These are phyloP conservation scores for Acanthurus lineatus DNA, from an alignment of 2,797 vertebrate genomes.

Conservation along the genomic window DNA sequence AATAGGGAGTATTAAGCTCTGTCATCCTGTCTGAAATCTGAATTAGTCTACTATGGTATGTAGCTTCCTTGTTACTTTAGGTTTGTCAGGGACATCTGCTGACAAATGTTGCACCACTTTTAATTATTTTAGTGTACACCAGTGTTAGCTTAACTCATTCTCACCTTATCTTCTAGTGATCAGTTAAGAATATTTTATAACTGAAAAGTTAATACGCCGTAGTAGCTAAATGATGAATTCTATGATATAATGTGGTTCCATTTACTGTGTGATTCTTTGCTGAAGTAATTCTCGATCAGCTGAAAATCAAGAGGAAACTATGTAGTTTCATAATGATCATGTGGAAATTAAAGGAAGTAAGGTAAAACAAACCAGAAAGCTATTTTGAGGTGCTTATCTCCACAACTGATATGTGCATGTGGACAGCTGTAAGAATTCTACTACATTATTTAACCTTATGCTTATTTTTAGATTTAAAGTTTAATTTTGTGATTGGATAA, in stretches of 20 bases:
- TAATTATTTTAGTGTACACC: neutral
- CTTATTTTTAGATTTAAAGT: constrained; percentile 4
- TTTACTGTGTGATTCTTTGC: constrained; percentile 6
- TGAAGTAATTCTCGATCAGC: neutral
- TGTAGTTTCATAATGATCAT: neutral
- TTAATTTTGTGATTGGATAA: neutral
- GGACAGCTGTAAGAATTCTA: neutral
- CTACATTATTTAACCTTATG: neutral
- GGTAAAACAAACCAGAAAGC: constrained; percentile 18
- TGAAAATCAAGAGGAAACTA: neutral
- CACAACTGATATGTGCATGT: constrained; percentile 9
- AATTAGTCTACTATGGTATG: neutral
- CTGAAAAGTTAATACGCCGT: neutral
- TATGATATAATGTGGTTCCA: neutral
- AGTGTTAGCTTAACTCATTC: constrained; percentile 9
- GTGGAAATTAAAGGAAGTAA: constrained; percentile 22
- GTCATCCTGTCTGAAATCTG: constrained; percentile 19
- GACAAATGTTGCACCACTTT: neutral
- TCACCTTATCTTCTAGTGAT: constrained; percentile 6
- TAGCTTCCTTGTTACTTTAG: neutral
- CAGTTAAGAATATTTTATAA: neutral
- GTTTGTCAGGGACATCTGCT: constrained; percentile 13
- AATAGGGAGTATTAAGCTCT: constrained; percentile 9
- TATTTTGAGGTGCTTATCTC: constrained; percentile 8
- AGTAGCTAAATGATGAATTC: neutral